phyloP scores from a whole-genome alignment of 2,888 invertebrate genomes.

The Tineola bisselliella region DNA sequence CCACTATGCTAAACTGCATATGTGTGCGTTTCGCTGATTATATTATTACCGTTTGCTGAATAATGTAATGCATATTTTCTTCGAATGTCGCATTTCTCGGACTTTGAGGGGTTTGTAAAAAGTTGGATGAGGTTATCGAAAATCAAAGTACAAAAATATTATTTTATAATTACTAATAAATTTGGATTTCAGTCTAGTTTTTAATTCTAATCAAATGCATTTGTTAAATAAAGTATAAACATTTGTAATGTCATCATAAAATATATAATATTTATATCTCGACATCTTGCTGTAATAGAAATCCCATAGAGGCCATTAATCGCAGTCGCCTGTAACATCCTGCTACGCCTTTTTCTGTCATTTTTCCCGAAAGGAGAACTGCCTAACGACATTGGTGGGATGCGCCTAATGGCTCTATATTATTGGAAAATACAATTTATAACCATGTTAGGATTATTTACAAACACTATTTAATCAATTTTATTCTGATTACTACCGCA shows the following conservation, averaged over 20 bases:
- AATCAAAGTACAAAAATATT: too few species aligned
- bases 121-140: too few species aligned
- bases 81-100: background rate
- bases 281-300: background rate
- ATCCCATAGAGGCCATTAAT: background rate
- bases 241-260: too few species aligned
- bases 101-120: background rate
- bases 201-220: too few species aligned
- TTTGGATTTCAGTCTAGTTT: too few species aligned
- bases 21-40: slow-evolving; percentile 4
- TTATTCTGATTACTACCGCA: too few species aligned
- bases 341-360: slow-evolving; percentile 1
- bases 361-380: background rate
- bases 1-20: background rate
- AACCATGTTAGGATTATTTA: too few species aligned
- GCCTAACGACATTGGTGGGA: background rate
- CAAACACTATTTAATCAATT: too few species aligned
- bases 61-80: background rate
- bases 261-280: background rate
- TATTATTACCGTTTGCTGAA: slow-evolving; percentile 6
- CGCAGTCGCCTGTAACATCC: background rate
- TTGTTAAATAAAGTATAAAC: too few species aligned
- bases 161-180: too few species aligned
- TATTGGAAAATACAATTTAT: too few species aligned
- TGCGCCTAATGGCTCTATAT: background rate